These are phyloP conservation scores for Dallia pectoralis DNA, from an alignment of 2,797 vertebrate genomes.

Conservation along the genomic window DNA sequence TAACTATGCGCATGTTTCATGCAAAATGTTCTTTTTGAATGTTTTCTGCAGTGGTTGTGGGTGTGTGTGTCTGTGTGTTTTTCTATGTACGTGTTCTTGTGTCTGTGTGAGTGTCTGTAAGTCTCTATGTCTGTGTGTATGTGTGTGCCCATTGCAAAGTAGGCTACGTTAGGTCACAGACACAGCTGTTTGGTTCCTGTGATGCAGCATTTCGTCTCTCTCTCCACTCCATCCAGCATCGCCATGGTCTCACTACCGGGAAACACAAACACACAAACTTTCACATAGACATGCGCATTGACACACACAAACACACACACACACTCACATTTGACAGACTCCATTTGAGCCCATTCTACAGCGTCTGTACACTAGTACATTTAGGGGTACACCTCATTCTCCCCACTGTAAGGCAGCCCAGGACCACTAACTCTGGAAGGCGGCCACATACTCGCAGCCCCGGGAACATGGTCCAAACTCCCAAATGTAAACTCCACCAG, in stretches of 20 bases:
- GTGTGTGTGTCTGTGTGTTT: constrained; percentile 5
- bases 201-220: constrained; percentile 59
- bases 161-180: constrained; percentile 46
- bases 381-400: no score
- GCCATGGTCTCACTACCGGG: constrained; percentile 61
- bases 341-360: no score
- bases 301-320: no score
- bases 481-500: no score
- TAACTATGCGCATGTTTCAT: constrained; percentile 25
- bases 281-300: neutral
- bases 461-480: no score
- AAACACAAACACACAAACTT: constrained; percentile 55
- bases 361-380: no score
- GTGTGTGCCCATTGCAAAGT: neutral
- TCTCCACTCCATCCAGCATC: constrained; percentile 54
- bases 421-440: no score
- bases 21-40: neutral
- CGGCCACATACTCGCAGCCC: no score
- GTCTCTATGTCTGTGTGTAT: neutral
- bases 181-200: constrained; percentile 40
- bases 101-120: neutral
- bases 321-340: no score
- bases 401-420: no score
- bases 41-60: neutral
- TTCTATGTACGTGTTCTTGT: constrained; percentile 10